Conservation (phyloP, 1,140 invertebrate genomes). For the Antheraea pernyi region DNA sequence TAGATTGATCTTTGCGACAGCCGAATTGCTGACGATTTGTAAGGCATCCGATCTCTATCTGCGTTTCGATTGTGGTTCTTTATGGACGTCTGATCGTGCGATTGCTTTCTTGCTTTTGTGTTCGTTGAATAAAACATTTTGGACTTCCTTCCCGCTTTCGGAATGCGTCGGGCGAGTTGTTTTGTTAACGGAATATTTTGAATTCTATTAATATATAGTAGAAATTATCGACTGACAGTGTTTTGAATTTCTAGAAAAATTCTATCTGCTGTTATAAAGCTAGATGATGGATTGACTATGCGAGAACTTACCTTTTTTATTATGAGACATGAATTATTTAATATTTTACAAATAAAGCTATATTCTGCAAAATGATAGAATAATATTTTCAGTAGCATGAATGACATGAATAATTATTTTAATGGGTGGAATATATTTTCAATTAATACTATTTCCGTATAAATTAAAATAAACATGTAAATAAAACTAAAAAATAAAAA, state of each 20-base stretch:
- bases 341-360: too few species aligned
- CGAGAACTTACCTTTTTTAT: too few species aligned
- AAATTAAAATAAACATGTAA: too few species aligned
- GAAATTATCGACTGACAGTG: not conserved
- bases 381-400: too few species aligned
- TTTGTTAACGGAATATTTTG: constrained; percentile 3
- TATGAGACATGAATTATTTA: too few species aligned
- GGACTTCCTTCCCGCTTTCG: not conserved
- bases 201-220: constrained; percentile 1
- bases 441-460: too few species aligned
- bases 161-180: not conserved
- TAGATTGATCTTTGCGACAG: not conserved
- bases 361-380: too few species aligned
- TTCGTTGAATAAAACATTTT: constrained; percentile 15
- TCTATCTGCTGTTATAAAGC: too few species aligned
- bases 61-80: constrained; percentile 10
- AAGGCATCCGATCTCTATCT: constrained; percentile 13
- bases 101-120: constrained; percentile 1
- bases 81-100: constrained; percentile 12
- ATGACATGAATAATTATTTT: too few species aligned
- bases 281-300: too few species aligned
- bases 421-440: too few species aligned
- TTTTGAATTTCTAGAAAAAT: not conserved
- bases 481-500: too few species aligned
- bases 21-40: not conserved